A percentile compares a stretch with the other conserved stretches of the same genome.
Evolutionary conservation across 2,888 invertebrate genomes (phyloP).

Genomic region (Eristalis tenax): DNA sequence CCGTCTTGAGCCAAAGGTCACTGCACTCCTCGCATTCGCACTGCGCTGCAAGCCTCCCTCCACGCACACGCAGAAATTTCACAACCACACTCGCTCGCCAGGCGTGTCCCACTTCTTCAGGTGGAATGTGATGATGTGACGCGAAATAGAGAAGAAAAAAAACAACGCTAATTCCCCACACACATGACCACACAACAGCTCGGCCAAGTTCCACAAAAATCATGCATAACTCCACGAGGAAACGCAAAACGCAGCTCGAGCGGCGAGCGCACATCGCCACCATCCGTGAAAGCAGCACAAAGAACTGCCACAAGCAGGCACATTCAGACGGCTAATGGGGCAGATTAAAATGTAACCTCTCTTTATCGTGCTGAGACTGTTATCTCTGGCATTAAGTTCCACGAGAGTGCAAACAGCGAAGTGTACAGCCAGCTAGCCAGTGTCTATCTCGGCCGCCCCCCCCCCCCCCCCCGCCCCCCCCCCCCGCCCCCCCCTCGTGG

Average conservation of each 20-base stretch:
- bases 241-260: background rate
- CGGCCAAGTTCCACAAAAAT: slow-evolving; percentile 9
- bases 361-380: slow-evolving; percentile 53
- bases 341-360: slow-evolving; percentile 63
- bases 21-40: background rate
- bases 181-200: slow-evolving; percentile 33
- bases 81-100: slow-evolving; percentile 26
- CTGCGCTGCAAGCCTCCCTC: background rate
- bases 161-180: background rate
- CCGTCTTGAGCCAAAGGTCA: background rate
- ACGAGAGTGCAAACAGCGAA: slow-evolving; percentile 43
- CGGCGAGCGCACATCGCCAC: background rate
- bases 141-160: background rate
- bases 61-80: slow-evolving; percentile 30
- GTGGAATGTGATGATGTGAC: slow-evolving; percentile 54
- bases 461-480: background rate
- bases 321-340: slow-evolving; percentile 36
- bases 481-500: background rate
- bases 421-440: slow-evolving; percentile 14
- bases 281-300: slow-evolving; percentile 17
- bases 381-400: slow-evolving; percentile 61
- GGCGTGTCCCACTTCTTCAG: slow-evolving; percentile 58
- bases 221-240: background rate
- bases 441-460: background rate
- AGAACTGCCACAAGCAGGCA: slow-evolving; percentile 11